These are phyloP conservation scores for Papilio polyxenes DNA, from an alignment of 1,140 invertebrate species.

Conservation along the genomic window DNA sequence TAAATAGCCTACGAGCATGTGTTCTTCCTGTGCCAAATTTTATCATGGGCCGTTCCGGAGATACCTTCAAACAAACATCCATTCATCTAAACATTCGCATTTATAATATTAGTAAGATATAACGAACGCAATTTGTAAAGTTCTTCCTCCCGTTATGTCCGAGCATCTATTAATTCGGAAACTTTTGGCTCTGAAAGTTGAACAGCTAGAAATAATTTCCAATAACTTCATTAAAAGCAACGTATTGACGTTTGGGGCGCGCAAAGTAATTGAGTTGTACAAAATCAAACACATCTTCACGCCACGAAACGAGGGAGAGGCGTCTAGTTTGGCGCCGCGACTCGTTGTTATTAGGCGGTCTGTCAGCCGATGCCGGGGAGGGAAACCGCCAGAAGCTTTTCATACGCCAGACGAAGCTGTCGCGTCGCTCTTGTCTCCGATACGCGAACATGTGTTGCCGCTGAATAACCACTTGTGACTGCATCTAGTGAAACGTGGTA, in stretches of 20 bases:
- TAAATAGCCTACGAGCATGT: too few species aligned
- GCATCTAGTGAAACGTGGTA: conserved; percentile 8
- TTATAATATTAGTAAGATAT: neutral
- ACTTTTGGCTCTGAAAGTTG: neutral
- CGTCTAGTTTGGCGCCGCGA: conserved; percentile 41
- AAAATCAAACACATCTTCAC: conserved; percentile 48
- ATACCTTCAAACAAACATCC: too few species aligned
- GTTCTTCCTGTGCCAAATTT: too few species aligned
- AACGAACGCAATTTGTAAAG: neutral
- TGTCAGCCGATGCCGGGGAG: conserved; percentile 24
- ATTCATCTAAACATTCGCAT: too few species aligned
- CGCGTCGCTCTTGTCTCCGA: conserved; percentile 44
- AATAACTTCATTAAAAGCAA: conserved; percentile 35
- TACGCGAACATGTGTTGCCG: conserved; percentile 40
- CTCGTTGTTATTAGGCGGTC: conserved; percentile 30
- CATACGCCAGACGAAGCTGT: conserved; percentile 47
- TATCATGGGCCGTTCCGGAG: too few species aligned
- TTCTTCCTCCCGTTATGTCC: neutral
- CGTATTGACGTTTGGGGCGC: conserved; percentile 44
- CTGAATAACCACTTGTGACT: conserved; percentile 42
- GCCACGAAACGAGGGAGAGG: conserved; percentile 41
- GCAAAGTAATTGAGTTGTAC: conserved; percentile 46
- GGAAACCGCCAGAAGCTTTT: conserved; percentile 49
- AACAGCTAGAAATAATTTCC: conserved; percentile 10
- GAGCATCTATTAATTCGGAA: neutral